These are phyloP conservation scores for Drosophila prosaltans DNA, from an alignment of 1,140 invertebrate genomes.

Conservation along the genomic window DNA sequence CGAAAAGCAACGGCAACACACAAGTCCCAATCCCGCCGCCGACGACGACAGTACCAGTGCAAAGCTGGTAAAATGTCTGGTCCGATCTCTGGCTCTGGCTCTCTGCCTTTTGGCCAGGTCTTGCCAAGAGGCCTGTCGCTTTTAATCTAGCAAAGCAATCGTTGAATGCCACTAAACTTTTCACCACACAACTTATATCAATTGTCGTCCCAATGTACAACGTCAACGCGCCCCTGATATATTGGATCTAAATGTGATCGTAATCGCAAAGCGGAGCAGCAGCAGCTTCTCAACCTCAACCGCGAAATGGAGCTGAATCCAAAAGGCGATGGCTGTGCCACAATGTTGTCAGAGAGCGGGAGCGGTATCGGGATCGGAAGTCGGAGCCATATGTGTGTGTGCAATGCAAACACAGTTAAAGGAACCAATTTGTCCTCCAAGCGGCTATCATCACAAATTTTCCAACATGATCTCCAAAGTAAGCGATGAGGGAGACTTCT, in stretches of 20 bases:
- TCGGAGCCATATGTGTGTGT: background rate
- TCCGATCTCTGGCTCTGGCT: background rate
- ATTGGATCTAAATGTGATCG: conserved; percentile 83
- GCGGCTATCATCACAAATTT: conserved; percentile 63
- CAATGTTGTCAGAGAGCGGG: background rate
- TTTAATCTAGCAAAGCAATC: conserved; percentile 82
- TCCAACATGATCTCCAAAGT: conserved; percentile 55
- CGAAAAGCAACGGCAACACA: conserved; percentile 30
- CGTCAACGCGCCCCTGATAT: conserved; percentile 82
- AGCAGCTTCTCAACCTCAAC: conserved; percentile 29
- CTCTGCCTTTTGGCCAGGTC: conserved; percentile 9
- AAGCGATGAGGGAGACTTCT: background rate
- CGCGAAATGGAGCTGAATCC: conserved; percentile 43
- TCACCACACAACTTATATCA: conserved; percentile 83
- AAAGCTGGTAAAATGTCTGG: conserved; percentile 14
- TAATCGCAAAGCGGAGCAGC: conserved; percentile 78
- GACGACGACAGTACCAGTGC: conserved; percentile 12
- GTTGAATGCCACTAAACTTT: conserved; percentile 83
- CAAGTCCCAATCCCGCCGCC: background rate
- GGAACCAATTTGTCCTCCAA: conserved; percentile 70
- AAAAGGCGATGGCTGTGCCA: conserved; percentile 10
- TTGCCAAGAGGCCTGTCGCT: conserved; percentile 61
- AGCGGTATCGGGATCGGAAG: background rate
- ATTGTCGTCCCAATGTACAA: conserved; percentile 82
- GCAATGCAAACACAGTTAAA: conserved; percentile 39